These are phyloP conservation scores for Oryzias javanicus DNA, from an alignment of 2,113 vertebrate species.

Conservation along the genomic window DNA sequence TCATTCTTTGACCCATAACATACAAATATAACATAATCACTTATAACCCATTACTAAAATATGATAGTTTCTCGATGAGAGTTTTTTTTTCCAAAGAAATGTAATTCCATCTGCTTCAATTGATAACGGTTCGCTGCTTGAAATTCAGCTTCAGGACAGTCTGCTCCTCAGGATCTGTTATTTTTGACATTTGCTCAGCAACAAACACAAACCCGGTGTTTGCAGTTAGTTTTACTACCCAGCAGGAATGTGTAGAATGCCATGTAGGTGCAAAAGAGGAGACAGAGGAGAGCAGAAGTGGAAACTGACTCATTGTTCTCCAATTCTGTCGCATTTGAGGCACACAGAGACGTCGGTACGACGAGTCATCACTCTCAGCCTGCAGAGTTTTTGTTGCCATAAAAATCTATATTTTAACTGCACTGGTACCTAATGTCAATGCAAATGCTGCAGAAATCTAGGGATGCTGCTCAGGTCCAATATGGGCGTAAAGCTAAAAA, in stretches of 20 bases:
- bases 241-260: constrained; percentile 25
- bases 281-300: constrained; percentile 20
- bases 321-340: constrained; percentile 25
- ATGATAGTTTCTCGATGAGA: too few species aligned
- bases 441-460: too few species aligned
- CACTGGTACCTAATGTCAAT: too few species aligned
- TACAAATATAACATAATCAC: too few species aligned
- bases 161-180: constrained; percentile 24
- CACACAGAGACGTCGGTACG: constrained; percentile 10
- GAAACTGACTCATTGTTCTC: constrained; percentile 46
- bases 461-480: too few species aligned
- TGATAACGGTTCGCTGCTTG: too few species aligned
- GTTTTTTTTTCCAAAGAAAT: too few species aligned
- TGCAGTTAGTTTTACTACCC: constrained; percentile 18
- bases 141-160: constrained; percentile 12
- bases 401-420: too few species aligned
- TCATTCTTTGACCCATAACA: too few species aligned
- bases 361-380: constrained; percentile 8
- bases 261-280: constrained; percentile 48
- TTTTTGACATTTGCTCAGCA: constrained; percentile 31
- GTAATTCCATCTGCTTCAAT: too few species aligned
- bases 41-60: too few species aligned
- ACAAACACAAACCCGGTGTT: constrained; percentile 29
- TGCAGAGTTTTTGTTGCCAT: constrained; percentile 1
- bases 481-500: constrained; percentile 20